Base-by-base conservation (phyloP, 2,797 vertebrate genomes). In the Hoplostethus mediterraneus region DNA sequence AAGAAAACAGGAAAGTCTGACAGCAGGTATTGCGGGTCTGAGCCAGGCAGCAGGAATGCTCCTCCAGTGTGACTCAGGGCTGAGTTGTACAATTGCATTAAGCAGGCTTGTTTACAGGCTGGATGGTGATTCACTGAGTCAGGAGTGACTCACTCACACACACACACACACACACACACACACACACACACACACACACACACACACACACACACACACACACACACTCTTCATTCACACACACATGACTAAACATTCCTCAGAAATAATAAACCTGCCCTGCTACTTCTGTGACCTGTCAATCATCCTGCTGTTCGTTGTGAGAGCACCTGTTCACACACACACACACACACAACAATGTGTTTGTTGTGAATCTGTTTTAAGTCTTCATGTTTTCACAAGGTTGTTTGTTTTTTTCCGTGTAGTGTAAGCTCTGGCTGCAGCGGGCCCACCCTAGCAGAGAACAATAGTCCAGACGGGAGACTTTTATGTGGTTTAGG, bases 11-110 rank as follows among this genome's bases (percentile, higher is more conserved):
- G 62, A 80, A 58, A 63, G 70, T 67, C 60, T 77, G 79, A 75
- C 74, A 83, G 73, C 76, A 84, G 81, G 80, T 80, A 83, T 56
- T 71, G 48, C 71, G 55, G 47, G 54, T 69, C 36, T 87, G 90
- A 92, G 79, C 38, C 66, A 83, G 55, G 25, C 25, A 1, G 51
- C 36, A 49, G 63, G 88, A 92, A 93, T 89, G 73, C 65, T 52
- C 48, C 74, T 52, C 7, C 12, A 65, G 55, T 68, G 79, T 94
- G 93, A 95, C 75, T 94, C 91, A 93, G 75, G 49, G 47, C 81
- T 82, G 82, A 88, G 77, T 66, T 40, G 71, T 60, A 57, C 64
- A 52, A 73, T 79, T 77, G 51, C 63, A 81, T 88, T 86, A 69
- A 81, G 77, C 47, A 30, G 58, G 38, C 59, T 84, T 84, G 80